These are phyloP conservation scores for Ferrisia virgata DNA, from an alignment of 2,888 invertebrate genomes.

Conservation along the genomic window DNA sequence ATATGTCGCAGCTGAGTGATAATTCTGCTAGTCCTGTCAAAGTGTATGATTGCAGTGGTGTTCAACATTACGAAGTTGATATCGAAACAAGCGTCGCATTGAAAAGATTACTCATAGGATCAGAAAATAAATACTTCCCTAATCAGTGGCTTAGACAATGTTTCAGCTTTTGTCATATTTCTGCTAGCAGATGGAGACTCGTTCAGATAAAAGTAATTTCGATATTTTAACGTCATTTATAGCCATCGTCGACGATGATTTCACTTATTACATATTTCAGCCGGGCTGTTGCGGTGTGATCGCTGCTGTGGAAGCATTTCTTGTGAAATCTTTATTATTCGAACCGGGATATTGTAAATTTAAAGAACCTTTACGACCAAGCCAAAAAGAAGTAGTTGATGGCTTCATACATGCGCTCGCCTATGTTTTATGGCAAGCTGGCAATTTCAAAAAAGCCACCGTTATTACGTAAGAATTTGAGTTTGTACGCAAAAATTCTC, in stretches of 20 bases:
- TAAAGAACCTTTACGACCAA: slow-evolving; percentile 39
- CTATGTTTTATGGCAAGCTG: slow-evolving; percentile 46
- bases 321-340: slow-evolving; percentile 56
- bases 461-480: slow-evolving; percentile 32
- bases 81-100: not conserved
- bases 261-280: slow-evolving; percentile 49
- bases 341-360: slow-evolving; percentile 42
- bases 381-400: slow-evolving; percentile 34
- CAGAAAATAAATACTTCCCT: not conserved
- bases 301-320: slow-evolving; percentile 56
- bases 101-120: slow-evolving; percentile 22
- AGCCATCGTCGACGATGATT: no score
- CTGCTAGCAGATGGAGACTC: slow-evolving; percentile 28
- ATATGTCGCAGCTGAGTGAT: slow-evolving; percentile 9
- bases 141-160: slow-evolving; percentile 35
- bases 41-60: not conserved
- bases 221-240: not conserved
- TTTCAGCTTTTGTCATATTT: slow-evolving; percentile 39
- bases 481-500: not conserved
- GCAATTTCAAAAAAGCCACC: slow-evolving; percentile 28
- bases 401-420: slow-evolving; percentile 35
- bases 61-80: slow-evolving; percentile 11
- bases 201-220: slow-evolving; percentile 36
- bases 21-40: slow-evolving; percentile 34
- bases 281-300: slow-evolving; percentile 59